Evolutionary conservation across 2,113 vertebrate genomes (phyloP), one percentile per base, ranked within the genome.

Genomic region (Helogale parvula): DNA sequence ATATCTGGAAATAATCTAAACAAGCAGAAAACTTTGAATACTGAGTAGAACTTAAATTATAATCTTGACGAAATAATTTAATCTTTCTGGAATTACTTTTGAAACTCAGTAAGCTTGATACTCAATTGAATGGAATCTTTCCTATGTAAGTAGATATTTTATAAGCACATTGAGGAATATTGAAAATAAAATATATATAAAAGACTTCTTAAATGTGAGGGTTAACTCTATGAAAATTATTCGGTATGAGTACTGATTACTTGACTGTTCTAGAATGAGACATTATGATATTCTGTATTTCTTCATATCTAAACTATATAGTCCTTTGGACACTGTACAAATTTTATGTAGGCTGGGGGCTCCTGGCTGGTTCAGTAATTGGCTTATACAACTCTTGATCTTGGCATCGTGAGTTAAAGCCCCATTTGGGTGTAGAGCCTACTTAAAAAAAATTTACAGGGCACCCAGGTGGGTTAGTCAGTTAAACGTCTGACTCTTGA

Each of bases 151-250:
- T 86, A 7, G 4, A 35, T 72, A 66, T 69, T 81, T 93, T 95
- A 79, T 7, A 92, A 91, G 13, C 60, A 80, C 14, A 65, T 11
- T 71, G 25, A 96, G 16, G 3, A 91, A 85, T 65, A 54, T 1
- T 83, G 13, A 87, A 50, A 88, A 83, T 68, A 84, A 52, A n/a
- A 74, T 2, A 27, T 50, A 54, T 69, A 76, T n/a, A 68, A 54
- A 95, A 93, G 8, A 93, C 79, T 72, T 91, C 45, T 69, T 68
- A 91, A 91, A 66, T 71, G 4, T 71, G 38, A 94, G 95, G 84
- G 50, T 81, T 96, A 92, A 94, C 81, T 90, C 66, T n/a, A 88
- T 81, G 52, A 82, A 68, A 89, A 72, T 83, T 11, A 71, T 83
- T 66, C 93, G 25, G 23, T 60, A 54, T 38, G 1, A 92, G 1